Base-by-base conservation (phyloP, 2,888 invertebrate genomes). In the Keiferia lycopersicella region DNA sequence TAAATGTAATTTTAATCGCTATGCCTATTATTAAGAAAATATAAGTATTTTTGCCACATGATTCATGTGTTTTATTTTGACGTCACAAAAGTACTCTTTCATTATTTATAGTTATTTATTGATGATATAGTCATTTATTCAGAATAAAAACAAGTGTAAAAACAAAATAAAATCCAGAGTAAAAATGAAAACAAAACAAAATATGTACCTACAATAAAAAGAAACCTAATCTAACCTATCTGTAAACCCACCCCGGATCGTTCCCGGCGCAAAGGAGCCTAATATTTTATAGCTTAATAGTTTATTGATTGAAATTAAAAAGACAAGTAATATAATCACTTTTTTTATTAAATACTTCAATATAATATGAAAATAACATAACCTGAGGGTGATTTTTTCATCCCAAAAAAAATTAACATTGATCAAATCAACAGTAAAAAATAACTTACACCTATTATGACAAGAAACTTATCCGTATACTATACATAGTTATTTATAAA, bases 321-420 rank as follows among this genome's bases (percentile, higher is more conserved):
- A 61, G 8, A 51, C 11, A n/a, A 6, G 26, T 34, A 41, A 20
- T 41, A 22, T 22, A 26, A 26, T 16, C 65, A 34, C 59, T 66
- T 59, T 73, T 59, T 73, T 69, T 68, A 73, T 68, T 72, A 20
- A 64, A 65, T 70, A 65, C 64, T 20, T 57, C 63, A 60, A 64
- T 18, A 48, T 48, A 48, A 51, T 20, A 51, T 51, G 20, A 39
- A 61, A 62, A 53, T 61, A 63, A 45, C 41, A 59, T 26, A 59
- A 59, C 45, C 30, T 12, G 20, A 2, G 61, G 61, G 34, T 48
- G 48, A 50, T 34, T 48, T n/a, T n/a, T n/a, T 48, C 10, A 51
- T 51, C 51, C 51, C 22, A 34, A 39, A 50, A 48, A 64, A 50
- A 34, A 7, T 7, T 48, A 48, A 51, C 50, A 45, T 61, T 61